These are phyloP conservation scores for Ornithoptera alexandrae DNA, from an alignment of 2,888 invertebrate species.

Conservation along the genomic window DNA sequence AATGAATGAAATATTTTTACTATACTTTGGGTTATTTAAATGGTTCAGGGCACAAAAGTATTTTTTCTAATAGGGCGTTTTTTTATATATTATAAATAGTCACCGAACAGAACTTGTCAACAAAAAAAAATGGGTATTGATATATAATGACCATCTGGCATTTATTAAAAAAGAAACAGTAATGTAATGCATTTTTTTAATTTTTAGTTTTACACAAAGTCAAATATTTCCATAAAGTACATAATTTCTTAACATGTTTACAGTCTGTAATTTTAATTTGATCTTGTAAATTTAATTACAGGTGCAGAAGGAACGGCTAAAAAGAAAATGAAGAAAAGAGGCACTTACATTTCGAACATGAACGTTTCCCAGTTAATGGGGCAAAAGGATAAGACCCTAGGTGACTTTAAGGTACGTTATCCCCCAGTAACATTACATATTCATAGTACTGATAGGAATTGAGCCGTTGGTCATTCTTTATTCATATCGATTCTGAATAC, in stretches of 20 bases:
- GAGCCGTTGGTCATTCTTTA: conserved; percentile 52
- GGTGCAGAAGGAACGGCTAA: conserved; percentile 73
- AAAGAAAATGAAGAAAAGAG: conserved; percentile 83
- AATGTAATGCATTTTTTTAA: neutral
- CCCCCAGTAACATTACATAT: conserved; percentile 35
- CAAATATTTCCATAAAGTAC: too few species aligned
- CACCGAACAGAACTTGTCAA: too few species aligned
- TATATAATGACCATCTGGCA: too few species aligned
- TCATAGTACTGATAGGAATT: conserved; percentile 61
- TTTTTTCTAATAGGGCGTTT: too few species aligned
- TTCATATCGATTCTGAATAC: conserved; percentile 36
- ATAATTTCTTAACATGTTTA: too few species aligned
- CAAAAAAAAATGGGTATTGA: too few species aligned
- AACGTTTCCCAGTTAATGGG: conserved; percentile 84
- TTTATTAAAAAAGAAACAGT: too few species aligned
- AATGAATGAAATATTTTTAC: too few species aligned
- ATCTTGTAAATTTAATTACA: conserved; percentile 37
- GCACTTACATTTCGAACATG: conserved; percentile 80
- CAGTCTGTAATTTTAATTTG: too few species aligned
- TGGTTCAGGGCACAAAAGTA: too few species aligned
- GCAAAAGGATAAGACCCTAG: conserved; percentile 81
- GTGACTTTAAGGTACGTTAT: conserved; percentile 70
- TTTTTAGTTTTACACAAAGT: neutral
- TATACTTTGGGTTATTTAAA: too few species aligned
- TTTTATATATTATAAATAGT: too few species aligned